Conservation (phyloP, 2,888 invertebrate genomes). For the Vesta saturnalis region DNA sequence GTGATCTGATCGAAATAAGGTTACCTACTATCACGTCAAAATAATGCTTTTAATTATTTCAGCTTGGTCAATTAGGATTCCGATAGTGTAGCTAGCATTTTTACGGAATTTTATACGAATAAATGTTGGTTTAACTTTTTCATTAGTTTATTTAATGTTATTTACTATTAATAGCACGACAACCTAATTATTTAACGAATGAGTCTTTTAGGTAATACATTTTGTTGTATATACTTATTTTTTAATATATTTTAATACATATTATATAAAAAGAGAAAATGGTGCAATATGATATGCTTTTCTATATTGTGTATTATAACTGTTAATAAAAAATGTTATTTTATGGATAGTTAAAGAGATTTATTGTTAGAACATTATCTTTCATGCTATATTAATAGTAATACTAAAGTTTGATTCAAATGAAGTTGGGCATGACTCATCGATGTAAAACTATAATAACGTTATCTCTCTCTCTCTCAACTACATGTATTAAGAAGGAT, state of each 20-base stretch:
- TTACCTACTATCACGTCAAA: too few species aligned
- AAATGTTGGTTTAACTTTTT: neutral
- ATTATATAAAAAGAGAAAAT: neutral
- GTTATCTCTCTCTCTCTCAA: too few species aligned
- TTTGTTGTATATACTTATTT: conserved; percentile 23
- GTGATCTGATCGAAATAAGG: too few species aligned
- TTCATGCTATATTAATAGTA: too few species aligned
- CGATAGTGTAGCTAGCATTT: conserved; percentile 52
- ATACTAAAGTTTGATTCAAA: too few species aligned
- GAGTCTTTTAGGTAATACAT: neutral
- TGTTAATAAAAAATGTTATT: conserved; percentile 29
- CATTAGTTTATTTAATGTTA: neutral
- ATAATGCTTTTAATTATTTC: conserved; percentile 58
- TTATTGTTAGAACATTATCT: too few species aligned
- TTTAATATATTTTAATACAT: conserved; percentile 13
- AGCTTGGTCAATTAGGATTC: conserved; percentile 69
- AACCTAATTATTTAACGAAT: neutral
- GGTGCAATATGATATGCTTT: conserved; percentile 25
- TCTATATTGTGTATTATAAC: conserved; percentile 24
- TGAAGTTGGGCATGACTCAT: too few species aligned
- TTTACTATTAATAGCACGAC: neutral
- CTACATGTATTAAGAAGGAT: too few species aligned
- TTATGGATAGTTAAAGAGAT: too few species aligned
- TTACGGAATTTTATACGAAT: conserved; percentile 26
- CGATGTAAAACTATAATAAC: too few species aligned